These are phyloP conservation scores for Calyptommatus sinebrachiatus DNA, from an alignment of 2,113 vertebrate species.

Conservation along the genomic window DNA sequence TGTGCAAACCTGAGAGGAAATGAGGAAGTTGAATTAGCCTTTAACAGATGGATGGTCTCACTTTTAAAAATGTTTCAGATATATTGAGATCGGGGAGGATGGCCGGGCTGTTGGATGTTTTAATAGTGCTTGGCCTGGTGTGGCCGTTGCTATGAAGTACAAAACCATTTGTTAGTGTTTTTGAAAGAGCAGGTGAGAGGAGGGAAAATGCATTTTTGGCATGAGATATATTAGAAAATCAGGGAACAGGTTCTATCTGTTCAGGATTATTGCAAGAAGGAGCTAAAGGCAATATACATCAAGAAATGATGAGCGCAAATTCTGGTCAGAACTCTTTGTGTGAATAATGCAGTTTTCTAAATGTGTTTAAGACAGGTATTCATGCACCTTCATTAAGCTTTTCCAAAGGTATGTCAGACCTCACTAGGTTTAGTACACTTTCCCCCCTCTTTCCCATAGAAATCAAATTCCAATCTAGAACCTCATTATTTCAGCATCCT, in stretches of 20 bases:
- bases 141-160: background rate
- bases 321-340: background rate
- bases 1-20: background rate
- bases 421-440: background rate
- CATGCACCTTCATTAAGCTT: background rate
- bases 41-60: background rate
- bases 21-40: background rate
- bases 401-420: background rate
- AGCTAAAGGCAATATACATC: background rate
- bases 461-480: background rate
- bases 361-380: too few species aligned
- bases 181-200: background rate
- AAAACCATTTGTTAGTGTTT: background rate
- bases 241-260: background rate
- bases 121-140: background rate
- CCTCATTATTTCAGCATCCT: background rate
- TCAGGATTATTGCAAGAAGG: background rate
- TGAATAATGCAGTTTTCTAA: background rate
- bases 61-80: background rate
- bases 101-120: background rate
- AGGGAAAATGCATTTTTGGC: background rate
- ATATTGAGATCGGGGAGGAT: background rate
- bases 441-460: background rate
- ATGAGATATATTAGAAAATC: background rate
- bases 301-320: background rate